phyloP scores from a whole-genome alignment of 1,140 invertebrate genomes.

The Platyscapa corneri region DNA sequence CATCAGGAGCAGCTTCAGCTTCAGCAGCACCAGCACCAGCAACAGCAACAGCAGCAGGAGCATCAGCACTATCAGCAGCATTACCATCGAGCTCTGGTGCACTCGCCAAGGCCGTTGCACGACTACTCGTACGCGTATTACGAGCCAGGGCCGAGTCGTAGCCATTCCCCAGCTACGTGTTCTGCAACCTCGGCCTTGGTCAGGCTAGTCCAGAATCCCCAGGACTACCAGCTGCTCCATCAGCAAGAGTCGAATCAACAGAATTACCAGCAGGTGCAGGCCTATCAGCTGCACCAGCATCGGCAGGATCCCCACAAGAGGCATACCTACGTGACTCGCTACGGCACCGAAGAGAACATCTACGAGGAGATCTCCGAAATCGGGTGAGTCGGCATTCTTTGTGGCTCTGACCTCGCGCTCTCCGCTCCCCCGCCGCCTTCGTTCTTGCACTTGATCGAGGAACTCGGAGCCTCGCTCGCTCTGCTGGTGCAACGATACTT shows the following conservation, averaged over 20 bases:
- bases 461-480: background rate
- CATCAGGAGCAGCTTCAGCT: constrained; percentile 1
- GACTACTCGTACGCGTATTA: constrained; percentile 86
- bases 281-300: constrained; percentile 19
- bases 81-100: constrained; percentile 73
- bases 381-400: constrained; percentile 58
- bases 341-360: constrained; percentile 90
- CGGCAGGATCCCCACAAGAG: constrained; percentile 68
- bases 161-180: constrained; percentile 60
- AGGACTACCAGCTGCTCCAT: constrained; percentile 53
- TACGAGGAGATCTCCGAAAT: constrained; percentile 87
- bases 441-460: background rate
- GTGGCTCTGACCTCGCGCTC: background rate
- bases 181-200: constrained; percentile 48
- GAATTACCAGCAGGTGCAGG: constrained; percentile 30
- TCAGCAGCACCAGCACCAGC: constrained; percentile 51
- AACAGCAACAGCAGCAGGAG: background rate
- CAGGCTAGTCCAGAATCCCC: constrained; percentile 67
- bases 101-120: constrained; percentile 33
- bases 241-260: constrained; percentile 58
- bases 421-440: too few relatives aligned
- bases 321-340: constrained; percentile 85
- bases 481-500: too few relatives aligned
- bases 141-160: constrained; percentile 78
- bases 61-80: constrained; percentile 71